Evolutionary conservation across 2,113 vertebrate species (phyloP).

Genomic region (Alces alces): DNA sequence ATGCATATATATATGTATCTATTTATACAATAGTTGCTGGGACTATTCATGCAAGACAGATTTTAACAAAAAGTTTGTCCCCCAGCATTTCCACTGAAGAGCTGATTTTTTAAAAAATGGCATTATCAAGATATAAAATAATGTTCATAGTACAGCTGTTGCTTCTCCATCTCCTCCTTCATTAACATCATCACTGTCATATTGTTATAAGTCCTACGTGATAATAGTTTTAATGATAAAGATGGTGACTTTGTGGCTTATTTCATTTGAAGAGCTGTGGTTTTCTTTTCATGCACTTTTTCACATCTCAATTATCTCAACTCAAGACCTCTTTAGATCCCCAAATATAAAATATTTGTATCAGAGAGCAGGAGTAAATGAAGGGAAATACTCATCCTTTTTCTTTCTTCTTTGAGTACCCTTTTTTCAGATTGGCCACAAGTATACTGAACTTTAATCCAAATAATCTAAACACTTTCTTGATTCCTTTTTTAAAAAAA

Average conservation of each 20-base stretch:
- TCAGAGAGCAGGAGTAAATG: background rate
- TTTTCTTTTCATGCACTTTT: slow-evolving; percentile 18
- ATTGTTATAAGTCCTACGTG: background rate
- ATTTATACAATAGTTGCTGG: background rate
- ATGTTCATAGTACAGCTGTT: background rate
- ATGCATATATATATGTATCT: background rate
- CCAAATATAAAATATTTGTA: slow-evolving; percentile 6
- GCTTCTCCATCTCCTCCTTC: background rate
- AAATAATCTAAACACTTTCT: background rate
- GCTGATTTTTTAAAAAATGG: background rate
- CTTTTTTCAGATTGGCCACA: background rate
- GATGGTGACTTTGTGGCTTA: background rate
- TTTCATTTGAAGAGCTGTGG: slow-evolving; percentile 6
- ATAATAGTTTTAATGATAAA: slow-evolving; percentile 20
- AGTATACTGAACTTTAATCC: background rate
- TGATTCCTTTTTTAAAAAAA: background rate
- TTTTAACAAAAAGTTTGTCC: background rate
- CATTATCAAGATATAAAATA: background rate
- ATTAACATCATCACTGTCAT: background rate
- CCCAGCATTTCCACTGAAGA: background rate
- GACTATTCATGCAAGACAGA: background rate
- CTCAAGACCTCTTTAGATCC: background rate
- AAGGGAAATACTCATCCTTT: background rate
- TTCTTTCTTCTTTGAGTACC: background rate
- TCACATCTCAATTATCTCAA: slow-evolving; percentile 21